Conservation (phyloP, 2,113 vertebrate genomes). For the Corynorhinus townsendii region DNA sequence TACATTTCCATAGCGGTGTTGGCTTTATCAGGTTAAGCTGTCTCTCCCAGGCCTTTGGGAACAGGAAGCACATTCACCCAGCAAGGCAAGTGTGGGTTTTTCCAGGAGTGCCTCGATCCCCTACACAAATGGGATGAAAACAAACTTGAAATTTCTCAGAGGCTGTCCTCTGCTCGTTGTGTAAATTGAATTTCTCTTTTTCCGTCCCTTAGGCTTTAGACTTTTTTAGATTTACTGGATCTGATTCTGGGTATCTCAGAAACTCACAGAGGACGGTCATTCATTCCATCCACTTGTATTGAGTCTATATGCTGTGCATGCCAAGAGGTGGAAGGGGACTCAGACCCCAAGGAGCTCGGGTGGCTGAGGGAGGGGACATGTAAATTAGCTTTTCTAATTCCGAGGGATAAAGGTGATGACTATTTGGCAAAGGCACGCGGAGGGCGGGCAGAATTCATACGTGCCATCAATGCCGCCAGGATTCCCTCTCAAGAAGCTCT, state of each 20-base stretch:
- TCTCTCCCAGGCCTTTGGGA: neutral
- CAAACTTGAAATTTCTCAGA: neutral
- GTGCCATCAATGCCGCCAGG: rapidly evolving
- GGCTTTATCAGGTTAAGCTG: slow-evolving; percentile 43
- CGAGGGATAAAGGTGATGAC: rapidly evolving
- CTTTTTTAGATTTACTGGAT: neutral
- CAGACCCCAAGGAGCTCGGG: neutral
- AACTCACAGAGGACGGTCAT: neutral
- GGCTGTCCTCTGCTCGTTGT: neutral
- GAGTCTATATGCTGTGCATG: neutral
- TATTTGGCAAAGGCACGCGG: neutral
- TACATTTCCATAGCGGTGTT: slow-evolving; percentile 31
- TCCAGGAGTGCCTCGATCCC: neutral
- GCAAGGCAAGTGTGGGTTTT: slow-evolving; percentile 27
- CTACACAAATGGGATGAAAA: neutral
- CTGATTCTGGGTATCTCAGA: neutral
- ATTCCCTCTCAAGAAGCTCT: neutral
- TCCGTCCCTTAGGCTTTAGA: neutral
- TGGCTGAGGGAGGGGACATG: neutral
- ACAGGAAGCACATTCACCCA: slow-evolving; percentile 19
- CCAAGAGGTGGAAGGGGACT: neutral
- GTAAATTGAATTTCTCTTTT: slow-evolving; percentile 29
- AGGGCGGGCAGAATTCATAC: neutral
- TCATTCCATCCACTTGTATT: neutral
- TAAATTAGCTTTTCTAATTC: neutral